Evolutionary conservation across 2,797 vertebrate genomes (phyloP), one percentile per base, ranked within the genome.

Genomic region (Echeneis naucrates): DNA sequence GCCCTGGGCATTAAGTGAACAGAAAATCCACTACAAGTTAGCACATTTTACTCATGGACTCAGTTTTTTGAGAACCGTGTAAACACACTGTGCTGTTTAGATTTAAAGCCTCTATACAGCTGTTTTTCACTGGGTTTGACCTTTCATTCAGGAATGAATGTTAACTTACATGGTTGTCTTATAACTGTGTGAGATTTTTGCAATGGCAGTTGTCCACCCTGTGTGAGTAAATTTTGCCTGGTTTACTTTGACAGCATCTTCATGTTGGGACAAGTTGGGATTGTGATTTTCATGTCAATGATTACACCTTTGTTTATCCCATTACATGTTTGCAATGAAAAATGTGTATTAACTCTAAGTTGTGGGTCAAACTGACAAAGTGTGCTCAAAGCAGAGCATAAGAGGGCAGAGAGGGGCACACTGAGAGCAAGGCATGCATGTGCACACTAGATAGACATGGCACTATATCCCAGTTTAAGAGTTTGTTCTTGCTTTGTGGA

Each of bases 401-500:
- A 23, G 35, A 54, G 23, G 19, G 8, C 16, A 57, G 52, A 67
- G 37, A 53, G 37, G 9, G 38, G 57, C 44, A 45, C 61, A 27
- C 23, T 47, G 65, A 60, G n/a, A 77, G 53, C 11, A 66, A 75
- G 51, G 53, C 21, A 52, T 63, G 21, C 71, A 60, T 27, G 44
- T 64, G 79, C 73, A 72, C 30, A 13, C 21, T 35, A 75, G 27
- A 48, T 75, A 67, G 57, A 64, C 78, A 65, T 90, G 86, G 63
- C 81, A 88, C 75, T 48, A 68, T 81, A 73, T 84, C 55, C 72
- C 17, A 71, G 80, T 81, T 86, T 66, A 55, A 62, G 51, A 85
- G 85, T 87, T 87, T 88, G 85, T 73, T 80, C 87, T 82, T 68
- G 81, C 76, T 72, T 63, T 38, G 80, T 81, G 81, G 68, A 85